phyloP scores from a whole-genome alignment of 2,888 invertebrate genomes.

The Calliphora vomitoria region DNA sequence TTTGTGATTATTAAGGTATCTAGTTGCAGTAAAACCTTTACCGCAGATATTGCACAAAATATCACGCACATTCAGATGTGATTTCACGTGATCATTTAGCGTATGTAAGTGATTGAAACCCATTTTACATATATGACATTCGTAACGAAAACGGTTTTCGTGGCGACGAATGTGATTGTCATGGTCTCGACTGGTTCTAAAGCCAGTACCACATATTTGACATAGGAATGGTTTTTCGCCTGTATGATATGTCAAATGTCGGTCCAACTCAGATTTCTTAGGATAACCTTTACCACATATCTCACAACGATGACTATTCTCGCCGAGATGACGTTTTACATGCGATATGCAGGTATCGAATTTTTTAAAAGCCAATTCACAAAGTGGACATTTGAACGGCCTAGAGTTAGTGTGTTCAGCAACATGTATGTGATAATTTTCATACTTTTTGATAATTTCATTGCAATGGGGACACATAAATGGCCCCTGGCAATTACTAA shows the following conservation, averaged over 20 bases:
- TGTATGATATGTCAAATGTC: slow-evolving; percentile 75
- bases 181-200: slow-evolving; percentile 74
- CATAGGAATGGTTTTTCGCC: slow-evolving; percentile 76
- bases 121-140: slow-evolving; percentile 66
- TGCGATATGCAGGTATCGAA: slow-evolving; percentile 63
- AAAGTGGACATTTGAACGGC: slow-evolving; percentile 68
- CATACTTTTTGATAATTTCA: slow-evolving; percentile 64
- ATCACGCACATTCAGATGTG: slow-evolving; percentile 79
- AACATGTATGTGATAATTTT: slow-evolving; percentile 67
- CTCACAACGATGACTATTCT: slow-evolving; percentile 66
- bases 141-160: slow-evolving; percentile 64
- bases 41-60: slow-evolving; percentile 78
- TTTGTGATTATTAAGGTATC: slow-evolving; percentile 78
- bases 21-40: slow-evolving; percentile 76
- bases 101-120: slow-evolving; percentile 62
- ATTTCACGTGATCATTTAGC: slow-evolving; percentile 77
- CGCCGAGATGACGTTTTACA: slow-evolving; percentile 65
- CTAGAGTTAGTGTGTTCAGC: slow-evolving; percentile 63
- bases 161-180: slow-evolving; percentile 66
- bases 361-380: slow-evolving; percentile 60
- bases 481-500: slow-evolving; percentile 64
- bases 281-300: slow-evolving; percentile 67
- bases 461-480: slow-evolving; percentile 64
- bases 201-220: slow-evolving; percentile 77
- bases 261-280: slow-evolving; percentile 53